Base-by-base conservation (phyloP, 2,113 vertebrate genomes). In the Etheostoma cragini region DNA sequence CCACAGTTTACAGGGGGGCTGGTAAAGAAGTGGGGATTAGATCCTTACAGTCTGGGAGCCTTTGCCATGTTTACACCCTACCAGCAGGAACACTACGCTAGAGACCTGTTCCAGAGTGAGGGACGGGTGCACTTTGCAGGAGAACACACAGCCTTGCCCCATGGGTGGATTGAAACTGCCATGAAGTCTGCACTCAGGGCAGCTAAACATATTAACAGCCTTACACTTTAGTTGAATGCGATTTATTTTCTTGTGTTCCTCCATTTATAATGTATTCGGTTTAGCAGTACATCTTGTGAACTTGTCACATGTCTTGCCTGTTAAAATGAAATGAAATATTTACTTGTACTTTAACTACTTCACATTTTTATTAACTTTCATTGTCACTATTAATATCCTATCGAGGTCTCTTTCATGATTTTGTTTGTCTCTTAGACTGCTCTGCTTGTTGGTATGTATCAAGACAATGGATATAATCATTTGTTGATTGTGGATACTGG, bases 81-180 rank as follows among this genome's bases (percentile, higher is more conserved):
- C 85, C 96, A 96, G 84, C 92, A 93, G 13, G 67, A 30, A 0
- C 89, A 96, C 60, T 96, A 94, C 53, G 92, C 91, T 0, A 4
- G 0, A 3, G 81, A 80, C 1, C 91, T 98, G 24, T 96, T 96
- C 22, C 5, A 88, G 63, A 91, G 72, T 0, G 95, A 97, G 69
- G 94, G 93, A 0, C 78, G 91, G 47, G 83, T 97, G 13, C 85
- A 96, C 71, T 97, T 98, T 14, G 96, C 96, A 0, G 96, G 97
- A 0, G 97, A 98, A n/a, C 97, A 98, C 65, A 54, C 96, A 0
- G 89, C 92, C 0, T 88, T 86, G 13, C 96, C 96, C 0, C 96
- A 96, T 0, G 95, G 67, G 42, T 98, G 97, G 97, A 96, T 97
- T 0, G 97, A 98, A 52, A 96, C 96, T 0, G 62, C 96, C 63